Base-by-base conservation (phyloP, 2,888 invertebrate genomes). In the Stenoptilia bipunctidactyla region DNA sequence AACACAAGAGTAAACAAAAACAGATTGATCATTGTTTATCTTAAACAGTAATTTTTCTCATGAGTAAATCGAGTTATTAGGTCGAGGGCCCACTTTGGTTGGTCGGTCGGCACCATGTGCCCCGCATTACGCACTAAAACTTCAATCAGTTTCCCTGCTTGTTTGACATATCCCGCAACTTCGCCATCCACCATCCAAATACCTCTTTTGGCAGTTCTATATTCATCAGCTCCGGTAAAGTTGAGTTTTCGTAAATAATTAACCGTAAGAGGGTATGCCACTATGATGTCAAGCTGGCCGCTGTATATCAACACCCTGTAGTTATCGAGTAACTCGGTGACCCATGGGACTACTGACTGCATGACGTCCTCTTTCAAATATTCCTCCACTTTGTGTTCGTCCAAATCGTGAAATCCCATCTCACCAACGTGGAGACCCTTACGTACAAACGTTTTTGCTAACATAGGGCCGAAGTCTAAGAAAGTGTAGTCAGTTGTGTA, bases 281-380 rank as follows among this genome's bases (percentile, higher is more conserved):
- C 90, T 45, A 93, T 91, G 12, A 94, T 89, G 64, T 94, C 94
- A 49, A 94, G 61, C 59, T 90, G 90, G 0, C 91, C 90, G 42
- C 85, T 89, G 61, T 90, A 90, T 43, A 90, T 76, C 50, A 90
- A 53, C 15, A 89, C 84, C 50, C 66, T 57, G 51, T 87, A 87
- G 46, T 80, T 55, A 1, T 82, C 75, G 8, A 88, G 49, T 0
- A 88, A 54, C 13, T 69, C 60, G 15, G 73, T 63, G 14, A 87
- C 52, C 37, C 62, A 60, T 0, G 71, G 59, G 40, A 86, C 86
- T 0, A 88, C 87, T 0, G 88, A 87, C 53, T 87, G 74, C 65
- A 89, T 69, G 35, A 88, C 66, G 48, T 91, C 91, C 12, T 66
- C 57, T 1, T 76, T 59, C 38, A 90, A 63, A 52, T 80, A 63